These are phyloP conservation scores for Amblyraja radiata DNA, from an alignment of 2,797 vertebrate genomes.

Conservation along the genomic window DNA sequence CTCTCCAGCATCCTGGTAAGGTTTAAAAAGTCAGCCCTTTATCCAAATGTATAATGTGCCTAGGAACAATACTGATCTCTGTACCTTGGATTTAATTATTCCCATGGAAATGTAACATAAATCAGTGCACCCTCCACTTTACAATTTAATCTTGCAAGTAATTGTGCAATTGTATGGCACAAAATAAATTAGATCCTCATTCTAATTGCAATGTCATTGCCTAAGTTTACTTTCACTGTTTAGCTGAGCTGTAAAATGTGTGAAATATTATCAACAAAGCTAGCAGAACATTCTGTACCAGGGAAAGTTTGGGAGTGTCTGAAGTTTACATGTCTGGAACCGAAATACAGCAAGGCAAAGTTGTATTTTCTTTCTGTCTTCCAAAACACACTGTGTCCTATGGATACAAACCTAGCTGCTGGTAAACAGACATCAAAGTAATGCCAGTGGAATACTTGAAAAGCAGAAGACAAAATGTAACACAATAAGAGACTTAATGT, in stretches of 20 bases:
- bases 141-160: background rate
- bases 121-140: background rate
- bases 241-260: conserved; percentile 3
- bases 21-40: background rate
- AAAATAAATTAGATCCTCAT: background rate
- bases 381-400: background rate
- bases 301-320: background rate
- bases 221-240: conserved; percentile 11
- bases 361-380: background rate
- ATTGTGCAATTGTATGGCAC: background rate
- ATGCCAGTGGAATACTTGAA: background rate
- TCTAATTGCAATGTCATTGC: background rate
- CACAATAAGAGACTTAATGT: background rate
- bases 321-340: background rate
- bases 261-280: background rate
- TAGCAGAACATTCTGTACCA: background rate
- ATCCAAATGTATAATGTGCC: background rate
- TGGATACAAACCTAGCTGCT: background rate
- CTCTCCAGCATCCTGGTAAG: background rate
- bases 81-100: background rate
- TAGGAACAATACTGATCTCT: background rate
- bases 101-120: background rate
- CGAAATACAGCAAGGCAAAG: background rate
- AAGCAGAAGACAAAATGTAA: background rate
- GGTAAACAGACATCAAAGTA: background rate